These are phyloP conservation scores for Sebastes alutus DNA, from an alignment of 2,797 vertebrate species.

Conservation along the genomic window DNA sequence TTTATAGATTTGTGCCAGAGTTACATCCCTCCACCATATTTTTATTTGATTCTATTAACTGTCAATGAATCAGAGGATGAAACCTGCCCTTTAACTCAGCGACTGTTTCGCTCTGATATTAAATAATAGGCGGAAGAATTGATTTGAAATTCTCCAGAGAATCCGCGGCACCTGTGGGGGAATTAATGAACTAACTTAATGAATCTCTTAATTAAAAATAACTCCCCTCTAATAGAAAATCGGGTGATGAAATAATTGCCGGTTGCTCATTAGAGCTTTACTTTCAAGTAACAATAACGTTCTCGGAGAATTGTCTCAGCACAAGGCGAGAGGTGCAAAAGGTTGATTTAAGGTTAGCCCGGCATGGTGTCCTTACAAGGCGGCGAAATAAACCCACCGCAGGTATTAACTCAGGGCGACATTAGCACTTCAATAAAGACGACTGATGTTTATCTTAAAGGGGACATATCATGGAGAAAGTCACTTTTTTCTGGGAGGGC, in stretches of 20 bases:
- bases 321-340: not conserved
- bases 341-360: conserved; percentile 22
- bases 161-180: conserved; percentile 64
- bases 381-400: not conserved
- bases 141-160: conserved; percentile 62
- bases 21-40: not conserved
- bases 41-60: conserved; percentile 1
- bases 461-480: too few relatives aligned
- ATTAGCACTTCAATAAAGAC: conserved; percentile 7
- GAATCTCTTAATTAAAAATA: conserved; percentile 76
- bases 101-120: conserved; percentile 49
- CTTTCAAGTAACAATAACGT: conserved; percentile 45
- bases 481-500: too few relatives aligned
- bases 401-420: not conserved
- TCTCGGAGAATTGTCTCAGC: not conserved
- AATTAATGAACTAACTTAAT: conserved; percentile 78
- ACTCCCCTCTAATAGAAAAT: conserved; percentile 65
- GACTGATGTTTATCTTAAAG: not conserved
- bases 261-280: conserved; percentile 58
- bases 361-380: not conserved
- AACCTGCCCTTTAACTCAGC: conserved; percentile 24
- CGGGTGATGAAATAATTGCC: conserved; percentile 63
- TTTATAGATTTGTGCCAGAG: not conserved
- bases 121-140: conserved; percentile 68
- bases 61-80: conserved; percentile 1